Percentiles rank a stretch among this genome's conserved stretches.
Conservation (phyloP, 2,113 vertebrate species). For the Thryonomys swinderianus region DNA sequence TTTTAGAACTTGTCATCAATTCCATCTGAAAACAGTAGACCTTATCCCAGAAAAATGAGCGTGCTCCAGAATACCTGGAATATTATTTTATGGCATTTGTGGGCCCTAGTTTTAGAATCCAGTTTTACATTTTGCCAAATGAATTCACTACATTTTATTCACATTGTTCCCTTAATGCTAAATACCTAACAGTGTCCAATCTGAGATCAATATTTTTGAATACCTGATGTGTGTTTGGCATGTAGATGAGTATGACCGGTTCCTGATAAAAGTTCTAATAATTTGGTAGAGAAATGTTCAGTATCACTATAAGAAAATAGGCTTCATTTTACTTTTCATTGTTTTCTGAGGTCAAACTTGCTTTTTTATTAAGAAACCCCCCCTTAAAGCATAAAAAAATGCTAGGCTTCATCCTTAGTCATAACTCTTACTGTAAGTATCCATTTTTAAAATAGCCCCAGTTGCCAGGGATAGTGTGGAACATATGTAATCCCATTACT, state of each 20-base stretch:
- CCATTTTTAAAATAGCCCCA: slow-evolving; percentile 1
- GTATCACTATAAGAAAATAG: not conserved
- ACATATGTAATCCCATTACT: not conserved
- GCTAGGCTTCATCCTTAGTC: not conserved
- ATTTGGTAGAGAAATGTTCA: not conserved
- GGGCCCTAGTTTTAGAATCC: not conserved
- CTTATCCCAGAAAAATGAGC: not conserved
- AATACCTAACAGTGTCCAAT: not conserved
- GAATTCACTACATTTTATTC: slow-evolving; percentile 23
- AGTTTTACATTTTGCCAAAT: not conserved
- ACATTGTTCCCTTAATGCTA: not conserved
- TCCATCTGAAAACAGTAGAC: not conserved
- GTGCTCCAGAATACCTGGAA: not conserved
- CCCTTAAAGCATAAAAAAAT: not conserved
- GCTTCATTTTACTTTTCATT: not conserved
- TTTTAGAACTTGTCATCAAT: not conserved
- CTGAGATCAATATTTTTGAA: not conserved
- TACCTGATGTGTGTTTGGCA: not conserved
- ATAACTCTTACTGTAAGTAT: not conserved
- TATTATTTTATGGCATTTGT: slow-evolving; percentile 11
- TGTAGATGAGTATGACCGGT: not conserved
- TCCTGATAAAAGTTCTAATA: not conserved
- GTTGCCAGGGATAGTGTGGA: not conserved
- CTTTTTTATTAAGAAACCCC: not conserved
- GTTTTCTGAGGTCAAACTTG: not conserved